Base-by-base conservation (phyloP, 92 coral and sea anemone species). In the Heliopora coerulea region DNA sequence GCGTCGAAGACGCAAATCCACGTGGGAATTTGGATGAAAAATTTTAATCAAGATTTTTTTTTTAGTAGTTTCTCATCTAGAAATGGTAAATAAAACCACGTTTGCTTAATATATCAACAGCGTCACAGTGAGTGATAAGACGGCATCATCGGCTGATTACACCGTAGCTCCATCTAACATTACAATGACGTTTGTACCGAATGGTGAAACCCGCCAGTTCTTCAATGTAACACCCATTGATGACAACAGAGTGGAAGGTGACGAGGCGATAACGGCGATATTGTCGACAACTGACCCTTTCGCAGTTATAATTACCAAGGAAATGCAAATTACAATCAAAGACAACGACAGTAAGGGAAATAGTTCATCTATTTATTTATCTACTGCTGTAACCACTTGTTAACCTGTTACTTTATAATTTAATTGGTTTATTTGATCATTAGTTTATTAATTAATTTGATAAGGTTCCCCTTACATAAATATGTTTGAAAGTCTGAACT, bases 81-180 rank as follows among this genome's bases (percentile, higher is more conserved):
- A 37, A 11, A 37, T 11, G 42, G 42, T 11, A 37, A 37, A 37
- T 4, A 4, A 37, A 37, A 11, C 6, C 4, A 4, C 4, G 4
- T 4, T 37, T 4, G 4, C 11, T 46, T 46, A n/a, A 6, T 46
- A 10, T 2, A 46, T 46, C n/a, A 15, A 46, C 49, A 67, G 74
- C 17, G 33, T 67, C 10, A 44, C 74, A 25, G 74, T 67, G 30
- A 28, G n/a, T 33, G 74, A 59, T 10, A 67, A 18, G 4, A 67
- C 74, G 5, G 74, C 74, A 24, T 24, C 74, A 29, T 46, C 74
- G 3, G 37, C 14, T 67, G 74, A 67, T 49, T 67, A 44, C 59
- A 67, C 35, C 11, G 74, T 67, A 44, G 20, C 74, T 49, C 52
- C 52, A 46, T 13, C 49, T 44, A 33, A 67, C 49, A 48, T 67